These are phyloP conservation scores for Pelodiscus sinensis DNA, from an alignment of 2,113 vertebrate genomes.

Conservation along the genomic window DNA sequence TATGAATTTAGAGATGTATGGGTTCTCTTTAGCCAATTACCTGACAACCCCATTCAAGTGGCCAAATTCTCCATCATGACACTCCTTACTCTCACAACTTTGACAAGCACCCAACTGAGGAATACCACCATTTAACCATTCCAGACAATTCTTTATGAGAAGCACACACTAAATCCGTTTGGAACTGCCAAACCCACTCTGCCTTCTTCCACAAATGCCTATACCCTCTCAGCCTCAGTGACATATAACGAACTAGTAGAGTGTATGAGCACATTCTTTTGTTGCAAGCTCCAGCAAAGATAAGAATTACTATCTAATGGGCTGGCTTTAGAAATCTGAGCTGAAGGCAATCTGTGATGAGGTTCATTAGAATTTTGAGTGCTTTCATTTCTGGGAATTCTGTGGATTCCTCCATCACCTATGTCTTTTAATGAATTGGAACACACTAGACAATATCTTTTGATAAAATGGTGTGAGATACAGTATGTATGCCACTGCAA, in stretches of 20 bases:
- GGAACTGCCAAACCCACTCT: neutral
- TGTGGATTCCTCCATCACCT: neutral
- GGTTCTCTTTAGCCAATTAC: neutral
- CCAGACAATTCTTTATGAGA: neutral
- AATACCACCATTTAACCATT: neutral
- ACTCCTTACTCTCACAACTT: neutral
- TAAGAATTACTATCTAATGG: neutral
- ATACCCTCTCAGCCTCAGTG: neutral
- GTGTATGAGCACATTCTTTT: neutral
- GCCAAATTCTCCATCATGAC: neutral
- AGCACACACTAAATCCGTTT: neutral
- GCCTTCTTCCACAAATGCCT: neutral
- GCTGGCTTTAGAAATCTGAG: neutral
- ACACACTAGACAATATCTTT: neutral
- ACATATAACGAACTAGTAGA: neutral
- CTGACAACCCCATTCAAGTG: neutral
- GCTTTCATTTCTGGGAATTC: neutral
- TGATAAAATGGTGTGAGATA: neutral
- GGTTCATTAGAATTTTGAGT: neutral
- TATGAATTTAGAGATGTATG: neutral
- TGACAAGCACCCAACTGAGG: neutral
- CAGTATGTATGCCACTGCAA: neutral
- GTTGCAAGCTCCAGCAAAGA: neutral
- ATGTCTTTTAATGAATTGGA: neutral
- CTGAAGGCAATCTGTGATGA: neutral